phyloP scores from a whole-genome alignment of 2,888 invertebrate species.

The Acleris sparsana region DNA sequence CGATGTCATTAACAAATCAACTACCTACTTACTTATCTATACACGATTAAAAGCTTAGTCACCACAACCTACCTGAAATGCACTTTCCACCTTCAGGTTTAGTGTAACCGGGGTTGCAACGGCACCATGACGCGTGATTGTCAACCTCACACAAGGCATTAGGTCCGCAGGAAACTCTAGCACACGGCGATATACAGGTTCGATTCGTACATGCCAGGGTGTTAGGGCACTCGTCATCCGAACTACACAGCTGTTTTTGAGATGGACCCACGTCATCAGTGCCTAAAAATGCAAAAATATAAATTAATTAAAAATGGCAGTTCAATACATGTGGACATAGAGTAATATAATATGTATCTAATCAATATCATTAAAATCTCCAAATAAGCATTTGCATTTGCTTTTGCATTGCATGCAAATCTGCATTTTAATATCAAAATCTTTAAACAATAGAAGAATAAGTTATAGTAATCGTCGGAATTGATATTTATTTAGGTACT shows the following conservation, averaged over 20 bases:
- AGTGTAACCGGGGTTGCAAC: conserved; percentile 91
- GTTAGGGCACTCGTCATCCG: conserved; percentile 91
- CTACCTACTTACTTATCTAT: no score
- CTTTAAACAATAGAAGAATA: not conserved
- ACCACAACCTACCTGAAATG: conserved; percentile 85
- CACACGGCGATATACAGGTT: conserved; percentile 92
- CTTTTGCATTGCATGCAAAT: no score
- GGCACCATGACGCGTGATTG: conserved; percentile 94
- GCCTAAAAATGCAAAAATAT: conserved; percentile 51
- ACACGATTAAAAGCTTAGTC: no score
- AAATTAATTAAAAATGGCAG: not conserved
- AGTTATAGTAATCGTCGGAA: not conserved
- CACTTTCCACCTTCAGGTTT: conserved; percentile 92
- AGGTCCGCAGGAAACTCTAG: conserved; percentile 89
- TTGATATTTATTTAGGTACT: conserved; percentile 56
- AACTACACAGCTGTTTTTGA: conserved; percentile 87
- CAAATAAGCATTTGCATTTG: no score
- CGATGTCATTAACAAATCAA: no score
- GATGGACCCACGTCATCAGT: conserved; percentile 68
- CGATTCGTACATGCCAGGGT: conserved; percentile 91
- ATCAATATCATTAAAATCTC: no score
- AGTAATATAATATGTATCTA: no score
- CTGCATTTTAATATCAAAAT: no score
- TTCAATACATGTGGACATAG: not conserved
- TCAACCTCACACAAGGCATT: conserved; percentile 95